Evolutionary conservation across 2,888 invertebrate species (phyloP).

Genomic region (Perizoma flavofasciatum): DNA sequence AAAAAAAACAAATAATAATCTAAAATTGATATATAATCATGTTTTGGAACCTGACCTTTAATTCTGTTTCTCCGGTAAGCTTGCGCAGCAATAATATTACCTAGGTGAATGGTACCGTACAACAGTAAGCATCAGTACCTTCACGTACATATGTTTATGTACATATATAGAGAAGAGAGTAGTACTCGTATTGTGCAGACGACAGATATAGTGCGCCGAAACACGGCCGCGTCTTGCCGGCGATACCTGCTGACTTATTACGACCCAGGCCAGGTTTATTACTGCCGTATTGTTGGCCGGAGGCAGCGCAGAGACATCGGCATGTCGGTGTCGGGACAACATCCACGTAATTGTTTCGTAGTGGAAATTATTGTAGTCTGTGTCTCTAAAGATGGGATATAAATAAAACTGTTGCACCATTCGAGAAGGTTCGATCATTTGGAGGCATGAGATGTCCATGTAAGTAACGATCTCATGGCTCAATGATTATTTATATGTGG

Average conservation of each 20-base stretch:
- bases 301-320: not conserved
- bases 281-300: conserved; percentile 17
- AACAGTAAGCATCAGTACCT: too few relatives aligned
- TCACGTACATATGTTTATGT: too few relatives aligned
- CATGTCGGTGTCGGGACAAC: not conserved
- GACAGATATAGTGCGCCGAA: conserved; percentile 34
- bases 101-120: not conserved
- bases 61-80: too few relatives aligned
- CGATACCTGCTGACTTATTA: conserved; percentile 25
- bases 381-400: conserved; percentile 14
- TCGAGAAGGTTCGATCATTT: too few relatives aligned
- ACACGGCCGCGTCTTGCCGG: conserved; percentile 23
- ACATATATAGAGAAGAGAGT: too few relatives aligned
- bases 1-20: too few relatives aligned
- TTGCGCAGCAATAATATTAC: not conserved
- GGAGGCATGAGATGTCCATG: too few relatives aligned
- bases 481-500: too few relatives aligned
- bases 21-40: not conserved
- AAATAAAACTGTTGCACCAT: not conserved
- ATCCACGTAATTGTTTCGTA: conserved; percentile 22
- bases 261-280: conserved; percentile 18
- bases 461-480: too few relatives aligned
- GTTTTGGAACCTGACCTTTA: too few relatives aligned
- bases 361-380: conserved; percentile 11
- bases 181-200: conserved; percentile 23